These are phyloP conservation scores for Endotricha flammealis DNA, from an alignment of 2,888 invertebrate genomes.

Conservation along the genomic window DNA sequence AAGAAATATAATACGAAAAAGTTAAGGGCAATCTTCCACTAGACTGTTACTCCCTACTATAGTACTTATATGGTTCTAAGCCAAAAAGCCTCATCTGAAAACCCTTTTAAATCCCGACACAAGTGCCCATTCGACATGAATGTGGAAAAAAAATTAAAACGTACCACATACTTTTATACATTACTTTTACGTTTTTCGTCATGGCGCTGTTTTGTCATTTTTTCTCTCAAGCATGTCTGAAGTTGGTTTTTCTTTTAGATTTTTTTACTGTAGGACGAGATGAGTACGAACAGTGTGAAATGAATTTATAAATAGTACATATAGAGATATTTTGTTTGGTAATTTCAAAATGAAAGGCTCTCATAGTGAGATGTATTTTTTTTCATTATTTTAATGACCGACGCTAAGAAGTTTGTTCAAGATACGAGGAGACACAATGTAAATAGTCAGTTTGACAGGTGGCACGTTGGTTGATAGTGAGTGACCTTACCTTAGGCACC, in stretches of 20 bases:
- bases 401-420: too few relatives aligned
- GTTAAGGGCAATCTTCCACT: too few relatives aligned
- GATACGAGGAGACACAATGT: too few relatives aligned
- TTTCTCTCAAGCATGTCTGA: conserved; percentile 5
- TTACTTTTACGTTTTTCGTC: conserved; percentile 3
- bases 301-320: too few relatives aligned
- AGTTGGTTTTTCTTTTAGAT: conserved; percentile 3
- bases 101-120: conserved; percentile 17
- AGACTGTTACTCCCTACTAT: neutral
- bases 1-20: too few relatives aligned
- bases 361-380: too few relatives aligned
- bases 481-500: too few relatives aligned
- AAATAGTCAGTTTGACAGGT: too few relatives aligned
- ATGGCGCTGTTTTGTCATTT: conserved; percentile 7
- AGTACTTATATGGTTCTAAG: conserved; percentile 12
- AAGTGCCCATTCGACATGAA: neutral
- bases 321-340: too few relatives aligned
- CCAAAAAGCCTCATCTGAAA: conserved; percentile 15
- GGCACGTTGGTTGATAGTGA: too few relatives aligned
- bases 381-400: too few relatives aligned
- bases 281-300: conserved; percentile 1
- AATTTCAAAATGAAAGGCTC: too few relatives aligned
- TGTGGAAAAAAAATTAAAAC: conserved; percentile 6
- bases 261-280: conserved; percentile 7
- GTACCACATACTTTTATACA: conserved; percentile 2